Base-by-base conservation (phyloP, 2,797 vertebrate species). In the Nyctalus aviator region DNA sequence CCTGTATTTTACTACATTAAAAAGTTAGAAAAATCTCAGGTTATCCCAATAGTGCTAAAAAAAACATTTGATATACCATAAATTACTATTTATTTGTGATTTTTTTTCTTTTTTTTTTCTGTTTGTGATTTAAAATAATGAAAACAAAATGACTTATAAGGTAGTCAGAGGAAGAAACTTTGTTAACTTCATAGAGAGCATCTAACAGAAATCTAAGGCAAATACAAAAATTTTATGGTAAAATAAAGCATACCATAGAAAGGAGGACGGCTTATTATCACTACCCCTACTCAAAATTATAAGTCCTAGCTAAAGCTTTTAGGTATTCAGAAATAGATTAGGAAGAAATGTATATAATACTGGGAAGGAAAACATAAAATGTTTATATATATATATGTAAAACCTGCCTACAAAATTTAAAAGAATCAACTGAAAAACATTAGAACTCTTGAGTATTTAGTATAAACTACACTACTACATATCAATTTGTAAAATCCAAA, bases 91-190 rank as follows among this genome's bases (percentile, higher is more conserved):
- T 50, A 78, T 73, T 73, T 91, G 72, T 88, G 72, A 84, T 78
- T 91, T 12, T 30, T 62, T 62, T 25, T 57, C 23, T 25, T 57
- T 57, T 57, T 59, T 59, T 59, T 62, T 62, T 30, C 59, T 62
- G 27, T 62, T 59, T 62, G 59, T 62, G 59, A 62, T 62, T 62
- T 79, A 55, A 78, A 87, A 84, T 59, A 88, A 57, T 46, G 12
- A 76, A 83, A 85, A 30, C 44, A 75, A 92, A 95, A 72, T 55
- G 23, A 77, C 46, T 83, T 77, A 48, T 55, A 64, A 50, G 44
- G 11, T 86, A 82, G 15, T 93, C 32, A 84, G 59, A 86, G n/a
- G 35, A 93, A 18, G 44, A 72, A 76, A 87, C 13, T 21, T 85
- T 23, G 68, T 64, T 77, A 55, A 84, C 15, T 72, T 78, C 10